These are phyloP conservation scores for Agriopis marginaria DNA, from an alignment of 2,888 invertebrate species.

Conservation along the genomic window DNA sequence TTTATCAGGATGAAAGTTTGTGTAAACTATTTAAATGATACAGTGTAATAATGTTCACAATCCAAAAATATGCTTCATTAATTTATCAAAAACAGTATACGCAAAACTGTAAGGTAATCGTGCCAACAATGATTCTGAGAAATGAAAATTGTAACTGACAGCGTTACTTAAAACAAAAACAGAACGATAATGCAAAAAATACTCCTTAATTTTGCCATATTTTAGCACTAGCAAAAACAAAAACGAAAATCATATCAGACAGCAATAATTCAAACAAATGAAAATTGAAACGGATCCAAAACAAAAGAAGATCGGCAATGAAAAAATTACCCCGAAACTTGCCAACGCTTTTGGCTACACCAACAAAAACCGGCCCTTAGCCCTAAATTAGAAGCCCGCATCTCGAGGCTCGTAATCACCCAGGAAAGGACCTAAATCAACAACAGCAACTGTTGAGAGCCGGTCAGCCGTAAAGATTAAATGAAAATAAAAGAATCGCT, in stretches of 20 bases:
- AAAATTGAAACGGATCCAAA: background rate
- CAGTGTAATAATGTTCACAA: too few relatives aligned
- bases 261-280: background rate
- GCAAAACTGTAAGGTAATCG: too few relatives aligned
- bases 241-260: background rate
- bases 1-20: too few relatives aligned
- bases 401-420: slow-evolving; percentile 33
- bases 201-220: background rate
- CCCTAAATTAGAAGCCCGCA: slow-evolving; percentile 38
- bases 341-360: slow-evolving; percentile 5
- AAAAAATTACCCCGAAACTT: slow-evolving; percentile 14
- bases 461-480: slow-evolving; percentile 47
- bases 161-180: background rate
- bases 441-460: slow-evolving; percentile 37
- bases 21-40: too few relatives aligned
- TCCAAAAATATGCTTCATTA: too few relatives aligned
- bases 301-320: slow-evolving; percentile 6
- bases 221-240: background rate
- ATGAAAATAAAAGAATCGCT: slow-evolving; percentile 48
- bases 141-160: too few relatives aligned
- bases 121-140: too few relatives aligned
- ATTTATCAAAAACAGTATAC: too few relatives aligned
- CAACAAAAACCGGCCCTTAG: slow-evolving; percentile 27
- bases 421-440: slow-evolving; percentile 42
- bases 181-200: background rate